A percentile compares a stretch with the other conserved stretches of the same genome.
These are phyloP conservation scores for Thereva nobilitata DNA, from an alignment of 2,888 invertebrate genomes.

Conservation along the genomic window DNA sequence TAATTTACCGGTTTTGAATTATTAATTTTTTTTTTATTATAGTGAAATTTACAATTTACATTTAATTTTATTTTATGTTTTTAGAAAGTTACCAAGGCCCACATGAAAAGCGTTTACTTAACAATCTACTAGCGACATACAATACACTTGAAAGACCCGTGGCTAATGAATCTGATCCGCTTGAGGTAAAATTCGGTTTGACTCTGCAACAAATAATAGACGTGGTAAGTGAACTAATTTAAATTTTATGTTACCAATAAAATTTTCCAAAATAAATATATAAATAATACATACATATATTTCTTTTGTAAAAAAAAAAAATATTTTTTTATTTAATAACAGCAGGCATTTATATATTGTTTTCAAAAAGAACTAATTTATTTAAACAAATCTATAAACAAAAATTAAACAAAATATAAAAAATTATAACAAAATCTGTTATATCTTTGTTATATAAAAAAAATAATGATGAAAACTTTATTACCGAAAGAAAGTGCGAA, in stretches of 20 bases:
- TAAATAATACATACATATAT: not conserved
- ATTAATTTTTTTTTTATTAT: not conserved
- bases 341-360: no score
- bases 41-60: not conserved
- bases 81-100: conserved; percentile 86
- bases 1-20: not conserved
- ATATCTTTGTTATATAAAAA: conserved; percentile 34
- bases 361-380: not conserved
- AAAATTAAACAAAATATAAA: conserved; percentile 30
- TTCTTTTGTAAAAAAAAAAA: no score
- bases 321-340: no score
- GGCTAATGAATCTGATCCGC: conserved; percentile 87
- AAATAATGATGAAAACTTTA: conserved; percentile 33
- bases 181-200: conserved; percentile 88
- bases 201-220: conserved; percentile 92
- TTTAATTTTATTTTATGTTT: conserved; percentile 50
- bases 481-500: conserved; percentile 34
- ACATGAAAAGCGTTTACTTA: conserved; percentile 85
- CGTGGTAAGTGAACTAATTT: conserved; percentile 73
- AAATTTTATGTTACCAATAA: not conserved
- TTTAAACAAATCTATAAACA: not conserved
- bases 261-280: conserved; percentile 1
- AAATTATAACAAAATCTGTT: conserved; percentile 27
- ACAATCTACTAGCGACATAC: conserved; percentile 79
- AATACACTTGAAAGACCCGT: conserved; percentile 90